Percentiles rank a stretch among this genome's conserved stretches.
phyloP scores from a whole-genome alignment of 2,888 invertebrate species.

The Priocnemis perturbator region DNA sequence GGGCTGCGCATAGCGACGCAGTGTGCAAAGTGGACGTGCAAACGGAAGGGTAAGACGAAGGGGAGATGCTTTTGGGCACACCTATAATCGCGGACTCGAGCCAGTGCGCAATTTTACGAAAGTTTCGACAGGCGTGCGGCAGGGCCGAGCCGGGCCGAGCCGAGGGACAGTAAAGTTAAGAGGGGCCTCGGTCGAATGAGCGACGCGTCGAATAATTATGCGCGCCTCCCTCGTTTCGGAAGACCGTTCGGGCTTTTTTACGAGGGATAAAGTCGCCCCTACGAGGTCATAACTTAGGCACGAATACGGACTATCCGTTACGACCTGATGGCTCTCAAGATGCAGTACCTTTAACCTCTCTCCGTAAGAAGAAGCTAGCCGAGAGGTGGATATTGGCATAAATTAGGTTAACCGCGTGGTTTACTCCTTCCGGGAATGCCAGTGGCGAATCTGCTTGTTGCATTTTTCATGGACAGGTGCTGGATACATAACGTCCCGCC shows the following conservation, averaged over 20 bases:
- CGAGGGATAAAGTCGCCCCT: slow-evolving; percentile 57
- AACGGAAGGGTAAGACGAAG: not conserved
- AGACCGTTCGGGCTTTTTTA: slow-evolving; percentile 53
- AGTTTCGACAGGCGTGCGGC: slow-evolving; percentile 33
- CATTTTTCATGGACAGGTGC: slow-evolving; percentile 38
- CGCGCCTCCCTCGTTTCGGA: slow-evolving; percentile 54
- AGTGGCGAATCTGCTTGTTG: slow-evolving; percentile 27
- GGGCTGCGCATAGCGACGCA: not conserved
- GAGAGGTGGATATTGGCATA: slow-evolving; percentile 50
- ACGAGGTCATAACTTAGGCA: slow-evolving; percentile 57
- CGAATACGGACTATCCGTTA: slow-evolving; percentile 57
- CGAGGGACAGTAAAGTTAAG: slow-evolving; percentile 54
- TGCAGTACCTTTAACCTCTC: slow-evolving; percentile 56
- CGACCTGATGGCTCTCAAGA: slow-evolving; percentile 54
- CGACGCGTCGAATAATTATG: slow-evolving; percentile 58
- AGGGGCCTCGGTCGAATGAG: slow-evolving; percentile 45
- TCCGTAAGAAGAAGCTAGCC: not conserved
- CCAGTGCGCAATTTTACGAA: slow-evolving; percentile 46
- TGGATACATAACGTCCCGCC: slow-evolving; percentile 2
- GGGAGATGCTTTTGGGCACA: slow-evolving; percentile 14
- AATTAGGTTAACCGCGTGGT: slow-evolving; percentile 54
- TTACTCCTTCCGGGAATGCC: slow-evolving; percentile 54
- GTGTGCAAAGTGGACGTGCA: slow-evolving; percentile 1
- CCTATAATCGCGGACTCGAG: slow-evolving; percentile 36
- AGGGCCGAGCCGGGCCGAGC: slow-evolving; percentile 29